Conservation (phyloP, 92 coral and sea anemone genomes). For the Micromussa lordhowensis region DNA sequence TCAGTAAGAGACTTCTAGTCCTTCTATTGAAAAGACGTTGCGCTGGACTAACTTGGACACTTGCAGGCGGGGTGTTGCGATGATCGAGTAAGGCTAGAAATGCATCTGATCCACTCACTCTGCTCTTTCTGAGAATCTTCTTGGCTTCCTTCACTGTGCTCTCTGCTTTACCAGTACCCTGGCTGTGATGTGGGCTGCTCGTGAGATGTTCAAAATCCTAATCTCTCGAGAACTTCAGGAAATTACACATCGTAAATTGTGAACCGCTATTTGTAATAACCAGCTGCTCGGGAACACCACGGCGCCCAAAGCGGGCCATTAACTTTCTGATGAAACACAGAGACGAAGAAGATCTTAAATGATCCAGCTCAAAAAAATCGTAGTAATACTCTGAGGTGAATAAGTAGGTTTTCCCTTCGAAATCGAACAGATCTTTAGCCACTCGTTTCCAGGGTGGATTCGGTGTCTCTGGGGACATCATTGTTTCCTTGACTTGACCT, state of each 20-base stretch:
- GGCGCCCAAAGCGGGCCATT: background rate
- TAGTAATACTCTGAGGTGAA: background rate
- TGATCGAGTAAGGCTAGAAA: no score
- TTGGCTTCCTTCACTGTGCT: no score
- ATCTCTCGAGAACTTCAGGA: constrained; percentile 23
- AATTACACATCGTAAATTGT: constrained; percentile 7
- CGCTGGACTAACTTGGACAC: no score
- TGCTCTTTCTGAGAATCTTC: no score
- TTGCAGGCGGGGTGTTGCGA: no score
- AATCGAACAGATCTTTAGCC: background rate
- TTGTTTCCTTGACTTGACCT: background rate
- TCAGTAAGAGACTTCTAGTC: no score
- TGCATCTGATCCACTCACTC: no score
- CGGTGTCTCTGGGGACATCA: no score
- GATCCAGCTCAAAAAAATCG: background rate
- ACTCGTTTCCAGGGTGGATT: background rate
- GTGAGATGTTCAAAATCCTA: constrained; percentile 36
- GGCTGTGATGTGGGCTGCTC: constrained; percentile 31
- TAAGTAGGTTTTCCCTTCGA: background rate
- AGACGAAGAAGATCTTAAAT: background rate
- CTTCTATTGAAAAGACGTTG: no score
- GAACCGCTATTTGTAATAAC: constrained; percentile 25
- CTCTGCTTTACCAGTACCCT: constrained; percentile 36
- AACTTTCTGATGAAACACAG: constrained; percentile 26
- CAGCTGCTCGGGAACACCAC: constrained; percentile 38